Conservation (phyloP, 1,140 invertebrate species). For the Drosophila albomicans region DNA sequence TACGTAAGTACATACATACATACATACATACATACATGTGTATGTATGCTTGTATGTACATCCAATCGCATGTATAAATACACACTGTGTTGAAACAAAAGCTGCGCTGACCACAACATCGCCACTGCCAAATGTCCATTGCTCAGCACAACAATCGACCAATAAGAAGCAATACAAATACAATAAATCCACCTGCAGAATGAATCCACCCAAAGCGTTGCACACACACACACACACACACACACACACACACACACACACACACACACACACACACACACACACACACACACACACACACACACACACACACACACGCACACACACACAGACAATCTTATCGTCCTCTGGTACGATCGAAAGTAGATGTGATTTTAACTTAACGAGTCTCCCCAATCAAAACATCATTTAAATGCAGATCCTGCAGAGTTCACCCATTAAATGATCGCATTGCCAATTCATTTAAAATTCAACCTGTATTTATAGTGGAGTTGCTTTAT, state of each 20-base stretch:
- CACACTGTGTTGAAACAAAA: background rate
- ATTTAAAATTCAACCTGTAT: too few relatives aligned
- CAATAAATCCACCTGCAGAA: conserved; percentile 64
- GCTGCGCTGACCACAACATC: conserved; percentile 18
- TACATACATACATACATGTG: background rate
- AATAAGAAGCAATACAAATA: conserved; percentile 68
- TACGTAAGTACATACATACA: background rate
- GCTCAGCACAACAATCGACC: conserved; percentile 18
- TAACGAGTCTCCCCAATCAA: too few relatives aligned
- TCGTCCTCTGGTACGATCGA: background rate
- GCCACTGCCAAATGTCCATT: conserved; percentile 15
- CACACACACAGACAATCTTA: background rate
- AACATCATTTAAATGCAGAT: too few relatives aligned
- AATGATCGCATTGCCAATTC: too few relatives aligned
- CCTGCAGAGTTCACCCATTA: too few relatives aligned
- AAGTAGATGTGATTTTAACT: background rate
- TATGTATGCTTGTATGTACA: background rate
- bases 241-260: too few relatives aligned
- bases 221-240: too few relatives aligned
- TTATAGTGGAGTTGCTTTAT: too few relatives aligned
- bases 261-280: too few relatives aligned
- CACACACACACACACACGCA: too few relatives aligned
- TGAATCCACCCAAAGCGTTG: conserved; percentile 2
- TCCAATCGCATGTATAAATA: background rate
- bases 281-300: too few relatives aligned